Percentiles rank a stretch among this genome's conserved stretches.
Evolutionary conservation across 23 tunicate genomes (phyloP).

Genomic region (Ascidia mentula): DNA sequence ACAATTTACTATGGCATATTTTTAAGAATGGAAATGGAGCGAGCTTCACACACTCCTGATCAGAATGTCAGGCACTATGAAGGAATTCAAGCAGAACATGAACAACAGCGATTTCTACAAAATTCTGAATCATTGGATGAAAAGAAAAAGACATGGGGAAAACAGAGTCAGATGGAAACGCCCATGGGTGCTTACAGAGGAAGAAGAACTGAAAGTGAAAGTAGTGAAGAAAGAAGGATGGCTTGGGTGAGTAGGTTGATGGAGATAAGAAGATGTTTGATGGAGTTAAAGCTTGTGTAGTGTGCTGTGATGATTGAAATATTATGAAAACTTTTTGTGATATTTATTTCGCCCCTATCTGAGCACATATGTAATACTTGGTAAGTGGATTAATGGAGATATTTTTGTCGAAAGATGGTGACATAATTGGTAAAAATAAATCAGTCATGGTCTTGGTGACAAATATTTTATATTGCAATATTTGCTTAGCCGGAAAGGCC

Average conservation of each 20-base stretch:
- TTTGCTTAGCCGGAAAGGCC: slow-evolving; percentile 30
- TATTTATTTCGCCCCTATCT: neutral
- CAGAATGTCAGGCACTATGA: neutral
- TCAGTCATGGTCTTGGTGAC: too few species aligned
- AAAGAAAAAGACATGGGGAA: neutral
- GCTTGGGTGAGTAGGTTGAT: slow-evolving; percentile 21
- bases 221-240: slow-evolving; percentile 60
- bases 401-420: too few species aligned
- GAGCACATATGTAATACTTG: too few species aligned
- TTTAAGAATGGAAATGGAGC: neutral
- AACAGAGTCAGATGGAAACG: neutral
- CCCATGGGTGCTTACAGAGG: slow-evolving; percentile 15
- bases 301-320: too few species aligned
- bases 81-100: neutral
- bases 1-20: neutral
- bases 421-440: too few species aligned
- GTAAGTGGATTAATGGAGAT: too few species aligned
- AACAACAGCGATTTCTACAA: neutral
- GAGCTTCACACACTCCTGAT: neutral
- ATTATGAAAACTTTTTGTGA: neutral
- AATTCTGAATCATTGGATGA: neutral
- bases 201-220: slow-evolving; percentile 64
- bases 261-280: too few species aligned
- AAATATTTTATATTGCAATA: too few species aligned
- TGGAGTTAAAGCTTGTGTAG: too few species aligned